Conservation (phyloP, 2,888 invertebrate species). For the Drosophila melanosoma region DNA sequence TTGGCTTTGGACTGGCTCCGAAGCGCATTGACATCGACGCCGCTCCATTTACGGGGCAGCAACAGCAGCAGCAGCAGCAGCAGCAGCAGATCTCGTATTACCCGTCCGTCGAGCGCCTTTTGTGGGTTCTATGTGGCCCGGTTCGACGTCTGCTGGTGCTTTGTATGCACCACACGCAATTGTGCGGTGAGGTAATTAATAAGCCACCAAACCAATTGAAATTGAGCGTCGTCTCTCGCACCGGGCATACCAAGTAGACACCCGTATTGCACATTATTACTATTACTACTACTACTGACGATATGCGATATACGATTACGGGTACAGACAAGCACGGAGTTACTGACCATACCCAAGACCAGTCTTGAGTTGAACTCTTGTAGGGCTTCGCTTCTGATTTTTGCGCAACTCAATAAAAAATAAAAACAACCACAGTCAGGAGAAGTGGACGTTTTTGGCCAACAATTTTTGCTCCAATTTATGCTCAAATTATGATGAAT, state of each 20-base stretch:
- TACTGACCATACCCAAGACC: constrained; percentile 77
- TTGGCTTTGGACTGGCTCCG: constrained; percentile 42
- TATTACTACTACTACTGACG: background rate
- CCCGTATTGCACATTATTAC: constrained; percentile 16
- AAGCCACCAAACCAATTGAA: constrained; percentile 73
- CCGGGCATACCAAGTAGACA: constrained; percentile 73
- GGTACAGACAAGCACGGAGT: constrained; percentile 28
- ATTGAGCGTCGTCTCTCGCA: constrained; percentile 63
- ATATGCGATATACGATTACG: constrained; percentile 27
- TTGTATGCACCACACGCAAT: constrained; percentile 72
- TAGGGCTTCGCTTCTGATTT: constrained; percentile 47
- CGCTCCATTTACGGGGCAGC: constrained; percentile 70
- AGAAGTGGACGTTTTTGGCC: constrained; percentile 14
- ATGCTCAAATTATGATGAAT: background rate
- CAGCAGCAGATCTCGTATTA: constrained; percentile 43
- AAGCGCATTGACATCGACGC: constrained; percentile 71
- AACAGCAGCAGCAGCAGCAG: constrained; percentile 16
- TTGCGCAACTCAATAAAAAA: constrained; percentile 37
- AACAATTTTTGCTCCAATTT: background rate
- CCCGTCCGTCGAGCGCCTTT: constrained; percentile 63
- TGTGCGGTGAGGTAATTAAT: constrained; percentile 79
- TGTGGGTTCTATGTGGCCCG: constrained; percentile 70
- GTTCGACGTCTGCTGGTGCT: constrained; percentile 30
- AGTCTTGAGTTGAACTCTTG: constrained; percentile 59
- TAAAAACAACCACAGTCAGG: background rate